Evolutionary conservation across 2,888 invertebrate genomes (phyloP), one percentile per base, ranked within the genome.

Genomic region (Allacma fusca): DNA sequence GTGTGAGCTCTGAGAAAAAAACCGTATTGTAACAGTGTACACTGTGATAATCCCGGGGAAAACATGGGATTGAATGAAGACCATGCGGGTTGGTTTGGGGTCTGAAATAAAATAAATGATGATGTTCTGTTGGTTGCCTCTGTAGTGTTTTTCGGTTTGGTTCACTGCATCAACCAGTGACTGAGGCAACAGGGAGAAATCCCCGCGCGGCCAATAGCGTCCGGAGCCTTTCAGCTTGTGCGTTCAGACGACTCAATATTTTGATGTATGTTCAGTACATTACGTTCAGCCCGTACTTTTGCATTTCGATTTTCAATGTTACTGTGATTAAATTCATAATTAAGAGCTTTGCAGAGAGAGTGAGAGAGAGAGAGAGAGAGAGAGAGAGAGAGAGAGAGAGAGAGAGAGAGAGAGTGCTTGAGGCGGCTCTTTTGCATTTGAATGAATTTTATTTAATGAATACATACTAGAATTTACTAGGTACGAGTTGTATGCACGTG

Each of bases 51-150:
- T 13, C 19, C 19, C 4, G 16, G 71, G 69, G 71, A 75, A 76
- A 69, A 78, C 76, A 75, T 62, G 69, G 24, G 12, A 44, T 44
- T 43, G 26, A 71, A 71, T 43, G 26, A 71, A 16, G n/a, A 28
- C 4, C 28, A 65, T 65, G 65, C 65, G 65, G 65, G 65, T 65
- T 26, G 28, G 65, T n/a, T 50, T 50, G 50, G 50, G 50, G 50
- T 50, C 50, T 50, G 50, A 50, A 50, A 50, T 50, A 50, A 50
- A 50, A 50, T 50, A 50, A 50, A 65, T 65, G 65, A 65, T 65
- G 65, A n/a, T 73, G 73, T 73, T 40, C 21, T 62, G 73, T 24
- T 73, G 73, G 62, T 73, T 64, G 73, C 57, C 57, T 73, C 62
- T 73, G 62, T 34, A 57, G 29, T 72, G 72, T 73, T 73, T 34